phyloP scores from a whole-genome alignment of 37 sponge, comb jelly and placozoan species.

The Bolinopsis microptera region DNA sequence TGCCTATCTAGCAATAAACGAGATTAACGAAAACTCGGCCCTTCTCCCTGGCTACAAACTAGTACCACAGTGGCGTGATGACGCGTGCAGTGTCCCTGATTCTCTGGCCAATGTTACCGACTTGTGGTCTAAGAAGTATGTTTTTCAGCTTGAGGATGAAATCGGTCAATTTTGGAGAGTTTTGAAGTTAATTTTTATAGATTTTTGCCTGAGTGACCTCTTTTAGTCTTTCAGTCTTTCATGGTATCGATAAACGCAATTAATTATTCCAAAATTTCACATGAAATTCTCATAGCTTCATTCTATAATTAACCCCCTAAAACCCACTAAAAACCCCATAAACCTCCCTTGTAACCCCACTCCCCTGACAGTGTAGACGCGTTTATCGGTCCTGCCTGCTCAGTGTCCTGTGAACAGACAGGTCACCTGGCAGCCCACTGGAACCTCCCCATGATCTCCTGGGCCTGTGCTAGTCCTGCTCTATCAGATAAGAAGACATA shows the following conservation, averaged over 20 bases:
- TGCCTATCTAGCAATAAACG: not conserved
- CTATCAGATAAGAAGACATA: conserved; percentile 24
- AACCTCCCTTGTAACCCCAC: too few species aligned
- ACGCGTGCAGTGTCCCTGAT: not conserved
- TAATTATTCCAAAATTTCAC: too few species aligned
- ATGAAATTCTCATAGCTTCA: too few species aligned
- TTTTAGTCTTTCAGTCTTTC: too few species aligned
- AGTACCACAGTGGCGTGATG: not conserved
- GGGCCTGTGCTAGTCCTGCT: conserved; percentile 50
- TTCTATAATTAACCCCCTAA: too few species aligned
- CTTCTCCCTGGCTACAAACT: not conserved
- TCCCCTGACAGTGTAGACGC: not conserved
- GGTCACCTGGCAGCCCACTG: conserved; percentile 50
- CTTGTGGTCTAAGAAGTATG: not conserved
- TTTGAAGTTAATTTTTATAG: too few species aligned
- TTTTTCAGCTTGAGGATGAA: too few species aligned
- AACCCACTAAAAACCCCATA: too few species aligned
- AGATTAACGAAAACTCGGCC: not conserved
- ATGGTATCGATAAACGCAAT: too few species aligned
- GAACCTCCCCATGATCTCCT: conserved; percentile 47
- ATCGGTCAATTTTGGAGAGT: too few species aligned
- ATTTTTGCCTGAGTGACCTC: too few species aligned
- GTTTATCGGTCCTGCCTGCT: conserved; percentile 48
- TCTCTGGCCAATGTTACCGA: conserved; percentile 15
- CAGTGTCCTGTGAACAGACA: conserved; percentile 10